A percentile compares a stretch with the other conserved stretches of the same genome.
These are phyloP conservation scores for Orussus abietinus DNA, from an alignment of 1,140 invertebrate species.

Conservation along the genomic window DNA sequence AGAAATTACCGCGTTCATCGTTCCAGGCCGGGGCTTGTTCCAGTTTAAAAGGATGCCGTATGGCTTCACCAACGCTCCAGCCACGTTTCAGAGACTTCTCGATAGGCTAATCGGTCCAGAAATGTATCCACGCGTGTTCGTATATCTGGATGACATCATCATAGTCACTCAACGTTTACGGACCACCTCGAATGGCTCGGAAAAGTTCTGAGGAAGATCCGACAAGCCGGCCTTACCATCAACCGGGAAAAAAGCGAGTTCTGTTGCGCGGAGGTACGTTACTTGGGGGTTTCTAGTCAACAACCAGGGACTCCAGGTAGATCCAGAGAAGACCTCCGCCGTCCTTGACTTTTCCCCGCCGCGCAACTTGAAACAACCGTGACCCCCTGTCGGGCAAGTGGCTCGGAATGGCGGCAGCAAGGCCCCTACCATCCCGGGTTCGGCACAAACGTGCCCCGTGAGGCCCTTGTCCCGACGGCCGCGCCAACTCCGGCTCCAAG, in stretches of 20 bases:
- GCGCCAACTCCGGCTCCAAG: too few species aligned
- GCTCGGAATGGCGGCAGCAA: too few species aligned
- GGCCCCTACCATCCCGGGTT: too few species aligned
- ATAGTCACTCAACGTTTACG: slow-evolving; percentile 34
- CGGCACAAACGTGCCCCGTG: too few species aligned
- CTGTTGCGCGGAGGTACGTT: slow-evolving; percentile 29
- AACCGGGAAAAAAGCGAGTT: slow-evolving; percentile 37
- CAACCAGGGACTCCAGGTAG: slow-evolving; percentile 31
- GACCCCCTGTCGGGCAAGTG: slow-evolving; percentile 48
- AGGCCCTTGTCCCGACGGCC: too few species aligned
- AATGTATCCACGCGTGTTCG: slow-evolving; percentile 26
- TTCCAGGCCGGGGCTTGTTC: slow-evolving; percentile 26
- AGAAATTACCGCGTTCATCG: slow-evolving; percentile 41
- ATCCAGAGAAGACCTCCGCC: slow-evolving; percentile 30
- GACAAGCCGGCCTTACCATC: slow-evolving; percentile 22
- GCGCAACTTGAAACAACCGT: slow-evolving; percentile 37
- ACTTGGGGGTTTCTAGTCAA: slow-evolving; percentile 39
- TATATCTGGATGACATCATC: slow-evolving; percentile 36
- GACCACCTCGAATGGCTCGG: slow-evolving; percentile 29
- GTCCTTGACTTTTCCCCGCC: slow-evolving; percentile 25
- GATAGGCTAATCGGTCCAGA: slow-evolving; percentile 34
- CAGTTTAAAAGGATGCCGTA: slow-evolving; percentile 38
- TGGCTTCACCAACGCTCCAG: slow-evolving; percentile 39
- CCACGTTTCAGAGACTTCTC: slow-evolving; percentile 39
- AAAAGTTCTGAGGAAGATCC: slow-evolving; percentile 18